Evolutionary conservation across 1,140 invertebrate species (phyloP).

Genomic region (Archegozetes longisetosus): DNA sequence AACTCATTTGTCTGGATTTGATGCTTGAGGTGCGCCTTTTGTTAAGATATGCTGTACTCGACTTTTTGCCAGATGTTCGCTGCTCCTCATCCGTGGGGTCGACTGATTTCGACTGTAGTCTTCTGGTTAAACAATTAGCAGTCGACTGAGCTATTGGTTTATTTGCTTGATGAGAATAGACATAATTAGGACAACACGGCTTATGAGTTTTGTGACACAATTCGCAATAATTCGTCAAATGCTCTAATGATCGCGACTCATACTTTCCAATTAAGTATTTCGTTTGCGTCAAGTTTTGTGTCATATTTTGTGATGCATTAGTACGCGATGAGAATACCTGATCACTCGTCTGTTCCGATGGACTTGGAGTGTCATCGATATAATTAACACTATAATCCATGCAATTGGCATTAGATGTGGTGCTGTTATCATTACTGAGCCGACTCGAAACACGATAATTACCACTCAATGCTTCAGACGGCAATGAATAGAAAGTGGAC

Average conservation of each 20-base stretch:
- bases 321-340: neutral
- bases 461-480: neutral
- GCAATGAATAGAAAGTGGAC: neutral
- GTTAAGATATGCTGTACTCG: neutral
- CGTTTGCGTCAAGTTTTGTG: neutral
- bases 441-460: neutral
- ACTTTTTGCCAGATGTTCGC: neutral
- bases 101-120: neutral
- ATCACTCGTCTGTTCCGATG: neutral
- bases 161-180: neutral
- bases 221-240: conserved; percentile 14
- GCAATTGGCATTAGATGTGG: too few relatives aligned
- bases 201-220: conserved; percentile 14
- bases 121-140: neutral
- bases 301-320: neutral
- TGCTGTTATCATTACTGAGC: neutral
- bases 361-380: neutral
- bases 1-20: neutral
- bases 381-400: neutral
- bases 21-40: neutral
- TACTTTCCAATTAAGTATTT: neutral
- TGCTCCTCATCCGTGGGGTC: neutral
- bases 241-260: conserved; percentile 14
- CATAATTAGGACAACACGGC: conserved; percentile 15
- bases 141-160: neutral